Evolutionary conservation across 2,888 invertebrate species (phyloP).

Genomic region (Pammene aurita): DNA sequence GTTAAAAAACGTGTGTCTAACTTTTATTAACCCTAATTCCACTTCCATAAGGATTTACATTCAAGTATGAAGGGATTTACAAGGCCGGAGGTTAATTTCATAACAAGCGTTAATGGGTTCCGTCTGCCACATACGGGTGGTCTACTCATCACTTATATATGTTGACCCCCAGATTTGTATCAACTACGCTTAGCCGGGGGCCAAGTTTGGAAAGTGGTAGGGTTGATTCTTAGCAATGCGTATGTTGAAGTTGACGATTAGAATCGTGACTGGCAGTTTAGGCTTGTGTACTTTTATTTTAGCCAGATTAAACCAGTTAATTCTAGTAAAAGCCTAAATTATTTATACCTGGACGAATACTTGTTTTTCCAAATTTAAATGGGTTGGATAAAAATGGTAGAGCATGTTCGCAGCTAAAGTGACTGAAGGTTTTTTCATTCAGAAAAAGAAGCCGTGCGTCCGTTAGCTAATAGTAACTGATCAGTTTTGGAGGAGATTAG

Average conservation of each 20-base stretch:
- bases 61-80: constrained; percentile 29
- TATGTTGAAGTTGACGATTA: constrained; percentile 43
- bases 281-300: background rate
- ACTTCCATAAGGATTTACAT: constrained; percentile 3
- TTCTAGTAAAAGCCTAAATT: constrained; percentile 6
- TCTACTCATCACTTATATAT: constrained; percentile 43
- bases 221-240: constrained; percentile 43
- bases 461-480: too few species aligned
- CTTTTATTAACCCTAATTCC: constrained; percentile 10
- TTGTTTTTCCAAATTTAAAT: too few species aligned
- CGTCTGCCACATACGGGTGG: constrained; percentile 67
- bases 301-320: constrained; percentile 7
- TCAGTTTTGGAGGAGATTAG: too few species aligned
- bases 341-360: background rate
- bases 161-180: background rate
- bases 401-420: too few species aligned
- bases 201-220: constrained; percentile 46
- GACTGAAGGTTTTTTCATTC: too few species aligned
- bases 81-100: constrained; percentile 52
- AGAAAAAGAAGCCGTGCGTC: too few species aligned
- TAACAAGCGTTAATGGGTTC: constrained; percentile 47
- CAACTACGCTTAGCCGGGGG: background rate
- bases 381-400: too few species aligned
- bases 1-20: background rate
- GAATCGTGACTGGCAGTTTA: constrained; percentile 49